Conservation (phyloP, 30 jellyfish, hydroid and myxozoan species). For the Clytia hemisphaerica region DNA sequence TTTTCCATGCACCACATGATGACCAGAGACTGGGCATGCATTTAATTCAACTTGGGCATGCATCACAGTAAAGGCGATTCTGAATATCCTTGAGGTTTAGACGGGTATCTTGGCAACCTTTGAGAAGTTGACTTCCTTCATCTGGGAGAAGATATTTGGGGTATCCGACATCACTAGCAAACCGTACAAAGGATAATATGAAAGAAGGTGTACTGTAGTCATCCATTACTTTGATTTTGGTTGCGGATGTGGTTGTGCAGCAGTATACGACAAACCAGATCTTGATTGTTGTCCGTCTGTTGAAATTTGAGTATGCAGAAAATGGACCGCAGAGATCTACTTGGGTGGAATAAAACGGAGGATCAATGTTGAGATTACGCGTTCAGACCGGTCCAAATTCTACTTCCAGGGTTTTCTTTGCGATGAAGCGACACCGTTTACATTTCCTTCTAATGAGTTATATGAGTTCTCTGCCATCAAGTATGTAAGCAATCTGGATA, state of each 20-base stretch:
- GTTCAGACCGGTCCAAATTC: not conserved
- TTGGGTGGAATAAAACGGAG: not conserved
- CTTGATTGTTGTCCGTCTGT: conserved; percentile 4
- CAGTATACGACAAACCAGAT: no score
- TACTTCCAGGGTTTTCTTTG: not conserved
- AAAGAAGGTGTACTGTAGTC: not conserved
- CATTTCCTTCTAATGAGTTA: not conserved
- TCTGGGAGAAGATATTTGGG: not conserved
- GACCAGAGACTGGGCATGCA: conserved; percentile 10
- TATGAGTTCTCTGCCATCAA: not conserved
- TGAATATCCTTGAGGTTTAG: not conserved
- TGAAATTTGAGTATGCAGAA: not conserved
- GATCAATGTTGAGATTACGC: no score
- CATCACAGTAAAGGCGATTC: not conserved
- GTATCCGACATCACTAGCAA: not conserved
- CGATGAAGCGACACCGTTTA: not conserved
- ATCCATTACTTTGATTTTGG: not conserved
- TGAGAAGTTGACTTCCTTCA: no score
- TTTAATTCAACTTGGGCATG: not conserved
- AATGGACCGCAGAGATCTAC: conserved; percentile 2
- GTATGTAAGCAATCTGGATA: not conserved
- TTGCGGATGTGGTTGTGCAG: no score
- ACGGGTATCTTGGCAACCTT: no score
- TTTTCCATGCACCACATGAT: conserved; percentile 11
- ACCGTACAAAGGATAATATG: not conserved